Base-by-base conservation (phyloP, 2,113 vertebrate species). In the Rhinichthys klamathensis region DNA sequence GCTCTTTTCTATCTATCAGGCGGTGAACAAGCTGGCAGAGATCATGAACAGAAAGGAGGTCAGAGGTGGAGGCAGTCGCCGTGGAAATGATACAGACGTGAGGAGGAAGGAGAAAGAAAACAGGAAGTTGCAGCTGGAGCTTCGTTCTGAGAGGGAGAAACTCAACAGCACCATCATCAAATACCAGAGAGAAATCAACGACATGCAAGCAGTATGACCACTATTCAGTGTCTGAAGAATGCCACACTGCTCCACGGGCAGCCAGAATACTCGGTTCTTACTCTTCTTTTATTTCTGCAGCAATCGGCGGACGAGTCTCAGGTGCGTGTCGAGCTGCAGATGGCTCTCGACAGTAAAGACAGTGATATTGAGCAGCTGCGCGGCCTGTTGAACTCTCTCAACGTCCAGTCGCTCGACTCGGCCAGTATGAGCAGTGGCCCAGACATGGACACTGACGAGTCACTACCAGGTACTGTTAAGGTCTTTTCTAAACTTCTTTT, bases 361-460 rank as follows among this genome's bases (percentile, higher is more conserved):
- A 99, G 98, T 4, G 98, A 99, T 91, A 99, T 99, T n/a, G 98
- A 99, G 91, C 98, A 99, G 93, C 96, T 99, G 51, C 96, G 97
- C 35, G 96, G 95, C 0, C 96, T 97, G 82, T 95, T 99, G 8
- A 97, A 96, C 89, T 93, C 97, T 6, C 90, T 99, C 80, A 97
- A 96, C 2, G 95, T 97, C 4, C 97, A 98, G 6, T 95, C 94
- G 0, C 93, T 99, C 61, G 98, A 99, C 85, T 97, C 96, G 0
- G 96, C 96, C 72, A 99, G 97, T 49, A 93, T 96, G 87, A 95
- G 97, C 92, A 98, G 98, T 2, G 97, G 97, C 1, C 97, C 97
- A 0, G 98, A 99, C 21, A 92, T 96, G 18, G 98, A 99, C 15
- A 85, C 96, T 0, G 98, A 99, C 27, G 98, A 99, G 75, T 94